These are phyloP conservation scores for Brachirus orientalis DNA, from an alignment of 2,113 vertebrate genomes.

Conservation along the genomic window DNA sequence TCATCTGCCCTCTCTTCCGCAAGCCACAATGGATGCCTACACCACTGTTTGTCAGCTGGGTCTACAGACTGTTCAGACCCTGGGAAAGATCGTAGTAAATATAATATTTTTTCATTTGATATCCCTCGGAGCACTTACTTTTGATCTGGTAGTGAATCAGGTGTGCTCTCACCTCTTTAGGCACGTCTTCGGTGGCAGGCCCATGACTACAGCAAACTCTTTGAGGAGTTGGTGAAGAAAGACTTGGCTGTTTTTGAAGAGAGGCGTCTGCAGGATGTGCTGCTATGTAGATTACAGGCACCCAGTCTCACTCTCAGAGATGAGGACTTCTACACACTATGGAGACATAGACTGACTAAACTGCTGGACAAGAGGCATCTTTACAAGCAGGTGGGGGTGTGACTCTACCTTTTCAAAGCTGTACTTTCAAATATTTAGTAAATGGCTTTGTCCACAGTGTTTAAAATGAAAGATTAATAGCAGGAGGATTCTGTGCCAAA, in stretches of 20 bases:
- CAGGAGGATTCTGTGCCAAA: too few species aligned
- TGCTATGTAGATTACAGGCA: conserved; percentile 42
- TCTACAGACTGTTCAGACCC: background rate
- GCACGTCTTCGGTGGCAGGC: background rate
- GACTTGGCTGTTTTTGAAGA: conserved; percentile 73
- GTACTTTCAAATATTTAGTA: too few species aligned
- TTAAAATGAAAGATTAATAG: too few species aligned
- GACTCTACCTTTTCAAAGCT: too few species aligned
- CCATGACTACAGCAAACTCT: conserved; percentile 26
- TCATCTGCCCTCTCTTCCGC: conserved; percentile 34
- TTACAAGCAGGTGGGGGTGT: conserved; percentile 65
- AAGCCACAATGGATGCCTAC: conserved; percentile 7
- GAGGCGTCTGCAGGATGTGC: conserved; percentile 68
- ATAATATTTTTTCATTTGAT: background rate
- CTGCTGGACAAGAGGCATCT: conserved; percentile 66
- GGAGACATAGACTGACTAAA: conserved; percentile 54
- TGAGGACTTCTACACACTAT: conserved; percentile 41
- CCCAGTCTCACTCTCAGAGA: conserved; percentile 23
- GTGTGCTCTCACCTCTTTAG: conserved; percentile 34
- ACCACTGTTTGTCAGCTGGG: background rate
- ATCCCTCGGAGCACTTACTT: background rate
- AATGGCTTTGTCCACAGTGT: too few species aligned
- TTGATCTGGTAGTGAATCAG: background rate
- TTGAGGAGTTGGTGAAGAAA: conserved; percentile 54
- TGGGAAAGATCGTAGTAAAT: conserved; percentile 34